A percentile compares a stretch with the other conserved stretches of the same genome.
Evolutionary conservation across 2,888 invertebrate genomes (phyloP).

Genomic region (Mythimna albipuncta): DNA sequence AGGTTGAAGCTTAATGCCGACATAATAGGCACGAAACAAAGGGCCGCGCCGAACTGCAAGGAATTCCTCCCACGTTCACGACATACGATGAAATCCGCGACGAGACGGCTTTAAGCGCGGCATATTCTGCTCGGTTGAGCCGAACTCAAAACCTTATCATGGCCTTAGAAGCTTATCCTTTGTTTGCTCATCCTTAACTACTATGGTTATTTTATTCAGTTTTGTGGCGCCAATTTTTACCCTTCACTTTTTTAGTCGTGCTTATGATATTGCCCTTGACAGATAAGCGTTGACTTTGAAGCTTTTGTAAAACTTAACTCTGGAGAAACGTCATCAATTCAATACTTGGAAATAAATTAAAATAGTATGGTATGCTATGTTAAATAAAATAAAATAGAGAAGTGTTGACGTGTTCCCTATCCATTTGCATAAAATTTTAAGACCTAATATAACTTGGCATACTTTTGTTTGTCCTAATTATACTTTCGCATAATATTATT

Average conservation of each 20-base stretch:
- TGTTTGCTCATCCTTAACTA: slow-evolving; percentile 72
- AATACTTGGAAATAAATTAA: no score
- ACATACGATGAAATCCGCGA: slow-evolving; percentile 71
- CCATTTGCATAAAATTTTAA: no score
- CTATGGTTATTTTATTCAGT: slow-evolving; percentile 50
- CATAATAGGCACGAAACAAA: slow-evolving; percentile 64
- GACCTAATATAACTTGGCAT: no score
- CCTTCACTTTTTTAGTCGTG: slow-evolving; percentile 1
- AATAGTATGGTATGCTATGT: no score
- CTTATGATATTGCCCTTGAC: not conserved
- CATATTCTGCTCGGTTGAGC: slow-evolving; percentile 70
- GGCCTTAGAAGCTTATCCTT: slow-evolving; percentile 72
- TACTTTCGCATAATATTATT: no score
- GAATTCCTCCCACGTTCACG: slow-evolving; percentile 77
- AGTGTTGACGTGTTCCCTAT: not conserved
- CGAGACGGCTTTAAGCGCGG: slow-evolving; percentile 72
- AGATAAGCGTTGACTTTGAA: not conserved
- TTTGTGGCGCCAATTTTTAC: not conserved
- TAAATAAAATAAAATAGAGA: no score
- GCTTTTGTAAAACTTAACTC: not conserved
- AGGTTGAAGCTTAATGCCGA: slow-evolving; percentile 45
- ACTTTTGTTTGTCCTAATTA: no score
- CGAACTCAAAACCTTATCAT: slow-evolving; percentile 78
- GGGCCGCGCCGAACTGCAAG: slow-evolving; percentile 55
- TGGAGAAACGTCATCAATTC: no score